These are phyloP conservation scores for Trypoxylon attenuatum DNA, from an alignment of 2,888 invertebrate genomes.

Conservation along the genomic window DNA sequence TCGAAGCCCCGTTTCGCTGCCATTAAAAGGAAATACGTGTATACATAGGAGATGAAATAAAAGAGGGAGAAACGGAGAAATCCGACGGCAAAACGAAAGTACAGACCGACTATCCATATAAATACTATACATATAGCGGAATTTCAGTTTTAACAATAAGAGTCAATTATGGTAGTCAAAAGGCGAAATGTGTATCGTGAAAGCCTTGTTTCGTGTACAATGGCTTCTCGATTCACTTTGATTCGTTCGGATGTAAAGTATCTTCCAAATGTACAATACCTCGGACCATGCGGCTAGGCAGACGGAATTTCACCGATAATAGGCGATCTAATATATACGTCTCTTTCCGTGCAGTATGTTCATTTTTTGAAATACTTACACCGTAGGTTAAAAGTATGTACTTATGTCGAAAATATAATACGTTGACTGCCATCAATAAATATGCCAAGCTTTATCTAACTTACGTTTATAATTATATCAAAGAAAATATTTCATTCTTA, in stretches of 20 bases:
- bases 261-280: conserved; percentile 59
- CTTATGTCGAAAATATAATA: too few relatives aligned
- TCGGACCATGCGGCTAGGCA: conserved; percentile 41
- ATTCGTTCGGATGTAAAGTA: conserved; percentile 55
- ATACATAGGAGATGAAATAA: conserved; percentile 13
- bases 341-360: too few relatives aligned
- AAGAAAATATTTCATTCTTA: too few relatives aligned
- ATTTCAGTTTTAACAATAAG: conserved; percentile 50
- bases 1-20: background rate
- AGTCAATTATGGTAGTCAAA: conserved; percentile 54
- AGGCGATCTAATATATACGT: too few relatives aligned
- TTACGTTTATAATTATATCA: too few relatives aligned
- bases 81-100: conserved; percentile 42
- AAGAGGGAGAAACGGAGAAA: background rate
- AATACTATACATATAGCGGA: conserved; percentile 13
- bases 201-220: conserved; percentile 38
- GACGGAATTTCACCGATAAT: conserved; percentile 17
- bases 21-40: background rate
- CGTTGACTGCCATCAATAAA: too few relatives aligned
- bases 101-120: conserved; percentile 41
- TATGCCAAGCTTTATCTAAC: too few relatives aligned
- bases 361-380: too few relatives aligned
- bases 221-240: conserved; percentile 48
- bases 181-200: conserved; percentile 31
- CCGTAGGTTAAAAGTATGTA: too few relatives aligned